Percentiles rank a stretch among this genome's conserved stretches.
These are phyloP conservation scores for Theristicus caerulescens DNA, from an alignment of 2,113 vertebrate species.

Conservation along the genomic window DNA sequence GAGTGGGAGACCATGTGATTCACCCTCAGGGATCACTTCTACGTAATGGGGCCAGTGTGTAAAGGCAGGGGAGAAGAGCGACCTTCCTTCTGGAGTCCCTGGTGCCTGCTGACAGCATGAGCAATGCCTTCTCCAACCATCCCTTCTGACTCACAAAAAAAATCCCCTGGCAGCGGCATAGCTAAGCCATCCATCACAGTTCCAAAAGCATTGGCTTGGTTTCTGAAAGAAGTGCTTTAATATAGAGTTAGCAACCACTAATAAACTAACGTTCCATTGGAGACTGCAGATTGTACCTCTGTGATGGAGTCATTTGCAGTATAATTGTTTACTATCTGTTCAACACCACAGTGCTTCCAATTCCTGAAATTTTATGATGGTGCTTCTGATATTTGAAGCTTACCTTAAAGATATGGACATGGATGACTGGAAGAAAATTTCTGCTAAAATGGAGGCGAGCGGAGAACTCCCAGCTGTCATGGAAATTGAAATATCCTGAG, in stretches of 20 bases:
- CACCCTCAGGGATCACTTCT: neutral
- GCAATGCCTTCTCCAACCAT: neutral
- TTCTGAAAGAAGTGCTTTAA: neutral
- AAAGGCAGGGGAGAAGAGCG: rapidly evolving
- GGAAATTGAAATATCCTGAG: neutral
- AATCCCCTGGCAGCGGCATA: neutral
- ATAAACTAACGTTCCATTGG: neutral
- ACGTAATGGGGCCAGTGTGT: neutral
- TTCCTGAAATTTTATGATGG: neutral
- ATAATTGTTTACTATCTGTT: neutral
- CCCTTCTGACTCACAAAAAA: neutral
- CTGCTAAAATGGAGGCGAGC: neutral
- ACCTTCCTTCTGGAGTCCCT: neutral
- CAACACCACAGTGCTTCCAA: neutral
- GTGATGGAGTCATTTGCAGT: neutral
- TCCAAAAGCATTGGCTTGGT: neutral
- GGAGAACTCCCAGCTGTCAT: neutral
- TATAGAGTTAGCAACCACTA: neutral
- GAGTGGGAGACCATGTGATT: neutral
- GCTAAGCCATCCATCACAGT: neutral
- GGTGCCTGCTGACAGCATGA: rapidly evolving
- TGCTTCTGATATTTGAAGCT: neutral
- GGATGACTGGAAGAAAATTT: neutral
- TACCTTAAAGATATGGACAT: neutral
- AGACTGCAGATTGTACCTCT: neutral